Evolutionary conservation across 2,888 invertebrate genomes (phyloP).

Genomic region (Meteorus colon): DNA sequence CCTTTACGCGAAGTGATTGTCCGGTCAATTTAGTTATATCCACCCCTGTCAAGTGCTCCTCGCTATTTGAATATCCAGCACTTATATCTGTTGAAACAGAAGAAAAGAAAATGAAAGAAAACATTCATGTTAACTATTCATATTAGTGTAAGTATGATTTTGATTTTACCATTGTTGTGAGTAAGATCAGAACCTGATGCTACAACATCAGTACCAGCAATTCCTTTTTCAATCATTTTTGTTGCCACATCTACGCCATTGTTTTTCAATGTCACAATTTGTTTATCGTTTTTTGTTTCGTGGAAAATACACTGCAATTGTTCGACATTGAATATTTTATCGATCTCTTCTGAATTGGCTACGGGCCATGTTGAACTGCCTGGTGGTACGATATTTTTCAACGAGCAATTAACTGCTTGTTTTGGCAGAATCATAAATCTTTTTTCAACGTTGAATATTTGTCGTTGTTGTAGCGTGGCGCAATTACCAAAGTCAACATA

Average conservation of each 20-base stretch:
- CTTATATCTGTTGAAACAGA: slow-evolving; percentile 32
- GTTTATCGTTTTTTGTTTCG: slow-evolving; percentile 73
- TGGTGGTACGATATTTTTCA: slow-evolving; percentile 78
- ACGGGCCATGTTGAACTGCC: slow-evolving; percentile 77
- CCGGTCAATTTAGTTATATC: slow-evolving; percentile 72
- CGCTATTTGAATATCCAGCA: not conserved
- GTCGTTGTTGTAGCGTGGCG: slow-evolving; percentile 77
- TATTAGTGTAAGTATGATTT: not conserved
- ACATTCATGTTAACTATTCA: not conserved
- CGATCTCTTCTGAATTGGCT: slow-evolving; percentile 73
- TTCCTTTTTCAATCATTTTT: slow-evolving; percentile 74
- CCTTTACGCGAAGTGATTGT: slow-evolving; percentile 72
- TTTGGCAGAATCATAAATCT: slow-evolving; percentile 80
- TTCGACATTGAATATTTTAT: slow-evolving; percentile 79
- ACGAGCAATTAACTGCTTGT: slow-evolving; percentile 82
- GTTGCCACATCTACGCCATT: slow-evolving; percentile 75
- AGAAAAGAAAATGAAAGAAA: not conserved
- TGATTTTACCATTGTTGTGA: slow-evolving; percentile 10
- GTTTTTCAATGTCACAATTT: slow-evolving; percentile 75
- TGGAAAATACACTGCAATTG: slow-evolving; percentile 78
- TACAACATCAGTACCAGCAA: slow-evolving; percentile 68
- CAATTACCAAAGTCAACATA: slow-evolving; percentile 87
- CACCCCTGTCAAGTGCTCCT: slow-evolving; percentile 58
- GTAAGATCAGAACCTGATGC: slow-evolving; percentile 14
- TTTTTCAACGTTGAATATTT: slow-evolving; percentile 82